Evolutionary conservation across 1,140 invertebrate genomes (phyloP).

Genomic region (Onthophagus taurus): DNA sequence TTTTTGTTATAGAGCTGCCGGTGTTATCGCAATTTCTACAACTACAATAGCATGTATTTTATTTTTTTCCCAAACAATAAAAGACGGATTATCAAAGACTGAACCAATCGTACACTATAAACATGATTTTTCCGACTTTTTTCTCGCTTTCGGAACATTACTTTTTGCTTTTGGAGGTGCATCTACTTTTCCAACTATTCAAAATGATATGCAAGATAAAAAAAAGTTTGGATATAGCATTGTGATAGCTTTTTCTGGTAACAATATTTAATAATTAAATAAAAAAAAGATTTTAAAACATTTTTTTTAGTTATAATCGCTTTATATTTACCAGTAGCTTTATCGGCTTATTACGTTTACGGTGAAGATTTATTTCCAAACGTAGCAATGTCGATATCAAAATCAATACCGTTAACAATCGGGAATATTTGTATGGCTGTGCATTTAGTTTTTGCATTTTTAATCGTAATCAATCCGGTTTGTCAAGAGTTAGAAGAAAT

Average conservation of each 20-base stretch:
- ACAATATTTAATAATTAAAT: too few relatives aligned
- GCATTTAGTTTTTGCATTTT: constrained; percentile 53
- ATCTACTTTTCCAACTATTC: constrained; percentile 59
- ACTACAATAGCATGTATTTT: constrained; percentile 48
- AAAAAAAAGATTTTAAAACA: not conserved
- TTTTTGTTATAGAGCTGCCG: constrained; percentile 37
- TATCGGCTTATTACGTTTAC: constrained; percentile 50
- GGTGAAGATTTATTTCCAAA: constrained; percentile 46
- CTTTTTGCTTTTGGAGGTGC: constrained; percentile 59
- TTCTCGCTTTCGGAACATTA: constrained; percentile 53
- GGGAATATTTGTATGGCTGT: constrained; percentile 52
- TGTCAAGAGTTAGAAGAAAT: constrained; percentile 61
- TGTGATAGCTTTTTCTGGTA: constrained; percentile 22
- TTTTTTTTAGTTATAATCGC: constrained; percentile 44
- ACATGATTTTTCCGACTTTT: constrained; percentile 43
- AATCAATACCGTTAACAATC: constrained; percentile 40
- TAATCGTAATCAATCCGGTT: constrained; percentile 57
- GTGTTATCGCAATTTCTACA: constrained; percentile 47
- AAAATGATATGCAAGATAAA: constrained; percentile 57
- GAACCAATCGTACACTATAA: constrained; percentile 31
- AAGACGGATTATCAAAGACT: constrained; percentile 35
- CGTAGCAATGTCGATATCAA: constrained; percentile 42
- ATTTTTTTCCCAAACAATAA: constrained; percentile 48
- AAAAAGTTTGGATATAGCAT: constrained; percentile 41
- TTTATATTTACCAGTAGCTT: constrained; percentile 48